Conservation (phyloP, 92 coral and sea anemone genomes). For the Paragorgia papillata region DNA sequence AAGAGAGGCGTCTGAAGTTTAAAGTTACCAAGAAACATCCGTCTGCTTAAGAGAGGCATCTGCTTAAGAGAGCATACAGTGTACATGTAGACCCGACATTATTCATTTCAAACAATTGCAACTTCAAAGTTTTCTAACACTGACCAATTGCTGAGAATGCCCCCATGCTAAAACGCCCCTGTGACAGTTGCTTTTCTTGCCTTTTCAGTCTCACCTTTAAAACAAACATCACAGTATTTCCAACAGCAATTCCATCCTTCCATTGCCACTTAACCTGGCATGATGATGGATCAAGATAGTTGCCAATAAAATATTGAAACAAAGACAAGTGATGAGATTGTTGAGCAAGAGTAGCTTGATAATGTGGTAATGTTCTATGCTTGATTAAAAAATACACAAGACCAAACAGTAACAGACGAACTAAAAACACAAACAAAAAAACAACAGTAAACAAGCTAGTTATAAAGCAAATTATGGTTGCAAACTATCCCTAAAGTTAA, state of each 20-base stretch:
- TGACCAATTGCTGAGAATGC: too few species aligned
- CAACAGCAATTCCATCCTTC: conserved; percentile 77
- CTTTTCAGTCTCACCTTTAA: conserved; percentile 62
- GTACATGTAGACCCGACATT: too few species aligned
- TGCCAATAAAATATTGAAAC: conserved; percentile 64
- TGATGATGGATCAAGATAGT: conserved; percentile 64
- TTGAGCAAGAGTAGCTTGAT: neutral
- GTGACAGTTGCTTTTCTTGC: neutral
- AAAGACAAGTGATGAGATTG: conserved; percentile 59
- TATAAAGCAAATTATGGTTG: neutral
- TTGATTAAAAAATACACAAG: neutral
- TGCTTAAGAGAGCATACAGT: too few species aligned
- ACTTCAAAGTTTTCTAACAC: too few species aligned
- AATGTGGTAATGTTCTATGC: neutral
- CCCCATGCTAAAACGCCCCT: too few species aligned
- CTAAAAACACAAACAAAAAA: neutral
- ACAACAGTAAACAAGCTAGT: neutral
- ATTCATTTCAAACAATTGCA: too few species aligned
- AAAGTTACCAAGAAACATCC: too few species aligned
- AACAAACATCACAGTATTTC: conserved; percentile 77
- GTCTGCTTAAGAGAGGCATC: too few species aligned
- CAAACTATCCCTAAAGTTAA: too few species aligned
- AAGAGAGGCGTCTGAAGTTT: too few species aligned
- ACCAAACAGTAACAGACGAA: conserved; percentile 7
- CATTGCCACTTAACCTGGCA: conserved; percentile 76